Evolutionary conservation across 2,113 vertebrate species (phyloP).

Genomic region (Scortum barcoo): DNA sequence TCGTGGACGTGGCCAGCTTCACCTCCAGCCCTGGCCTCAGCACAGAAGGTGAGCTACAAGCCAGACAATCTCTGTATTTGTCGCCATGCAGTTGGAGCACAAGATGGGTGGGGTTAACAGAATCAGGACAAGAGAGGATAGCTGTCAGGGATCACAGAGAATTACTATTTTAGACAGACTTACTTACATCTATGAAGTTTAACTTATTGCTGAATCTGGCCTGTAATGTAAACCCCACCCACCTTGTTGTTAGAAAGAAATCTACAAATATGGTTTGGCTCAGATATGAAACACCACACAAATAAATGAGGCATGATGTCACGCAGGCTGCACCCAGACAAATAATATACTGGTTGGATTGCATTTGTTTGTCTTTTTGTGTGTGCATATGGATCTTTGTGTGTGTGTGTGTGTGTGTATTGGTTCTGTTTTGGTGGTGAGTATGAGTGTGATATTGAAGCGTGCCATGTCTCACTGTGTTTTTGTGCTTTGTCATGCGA

Average conservation of each 20-base stretch:
- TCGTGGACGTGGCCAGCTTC: conserved; percentile 99
- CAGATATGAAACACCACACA: conserved; percentile 28
- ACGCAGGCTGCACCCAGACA: conserved; percentile 34
- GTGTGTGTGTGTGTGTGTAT: conserved; percentile 5
- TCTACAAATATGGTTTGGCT: conserved; percentile 24
- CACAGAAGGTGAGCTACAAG: conserved; percentile 92
- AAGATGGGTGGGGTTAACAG: conserved; percentile 41
- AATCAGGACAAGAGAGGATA: conserved; percentile 28
- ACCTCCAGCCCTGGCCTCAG: conserved; percentile 99
- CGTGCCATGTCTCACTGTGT: conserved; percentile 38
- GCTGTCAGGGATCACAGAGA: conserved; percentile 8
- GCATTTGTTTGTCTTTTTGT: neutral
- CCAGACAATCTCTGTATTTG: neutral
- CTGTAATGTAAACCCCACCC: neutral
- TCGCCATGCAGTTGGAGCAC: neutral
- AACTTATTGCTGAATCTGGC: neutral
- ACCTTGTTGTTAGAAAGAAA: neutral
- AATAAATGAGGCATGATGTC: conserved; percentile 32
- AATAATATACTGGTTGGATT: conserved; percentile 23
- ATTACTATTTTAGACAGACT: neutral
- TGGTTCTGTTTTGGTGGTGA: neutral
- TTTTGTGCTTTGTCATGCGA: conserved; percentile 47
- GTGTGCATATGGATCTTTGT: neutral
- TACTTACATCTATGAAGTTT: neutral
- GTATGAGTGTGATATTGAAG: conserved; percentile 17